Evolutionary conservation across 2,888 invertebrate genomes (phyloP).

Genomic region (Apamea crenata): DNA sequence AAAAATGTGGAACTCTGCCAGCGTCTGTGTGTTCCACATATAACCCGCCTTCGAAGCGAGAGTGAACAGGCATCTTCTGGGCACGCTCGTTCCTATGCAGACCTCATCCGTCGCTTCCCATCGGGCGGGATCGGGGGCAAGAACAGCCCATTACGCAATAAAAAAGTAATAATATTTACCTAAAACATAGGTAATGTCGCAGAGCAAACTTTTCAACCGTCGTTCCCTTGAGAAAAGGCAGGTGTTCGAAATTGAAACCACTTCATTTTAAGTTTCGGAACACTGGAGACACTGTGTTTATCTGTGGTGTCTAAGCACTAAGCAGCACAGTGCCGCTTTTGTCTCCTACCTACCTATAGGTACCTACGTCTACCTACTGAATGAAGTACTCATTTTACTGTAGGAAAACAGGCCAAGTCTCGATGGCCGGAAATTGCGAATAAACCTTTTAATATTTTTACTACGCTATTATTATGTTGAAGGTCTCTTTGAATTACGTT

Average conservation of each 20-base stretch:
- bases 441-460: conserved; percentile 36
- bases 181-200: conserved; percentile 4
- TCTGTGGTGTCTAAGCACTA: background rate
- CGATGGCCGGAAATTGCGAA: conserved; percentile 36
- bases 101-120: background rate
- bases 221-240: conserved; percentile 62
- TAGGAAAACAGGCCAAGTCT: conserved; percentile 23
- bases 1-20: background rate
- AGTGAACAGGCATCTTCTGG: background rate
- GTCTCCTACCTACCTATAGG: background rate
- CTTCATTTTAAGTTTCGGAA: conserved; percentile 54
- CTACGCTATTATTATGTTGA: conserved; percentile 30
- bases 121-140: background rate
- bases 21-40: background rate
- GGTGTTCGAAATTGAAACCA: conserved; percentile 63
- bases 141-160: background rate
- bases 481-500: conserved; percentile 14
- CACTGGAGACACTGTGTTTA: conserved; percentile 18
- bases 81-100: background rate
- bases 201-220: conserved; percentile 41
- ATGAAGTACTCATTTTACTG: conserved; percentile 18
- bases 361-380: background rate
- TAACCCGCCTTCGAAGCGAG: background rate
- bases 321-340: background rate
- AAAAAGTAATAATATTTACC: background rate